Evolutionary conservation across 2,797 vertebrate genomes (phyloP).

Genomic region (Myiotriccus ornatus): DNA sequence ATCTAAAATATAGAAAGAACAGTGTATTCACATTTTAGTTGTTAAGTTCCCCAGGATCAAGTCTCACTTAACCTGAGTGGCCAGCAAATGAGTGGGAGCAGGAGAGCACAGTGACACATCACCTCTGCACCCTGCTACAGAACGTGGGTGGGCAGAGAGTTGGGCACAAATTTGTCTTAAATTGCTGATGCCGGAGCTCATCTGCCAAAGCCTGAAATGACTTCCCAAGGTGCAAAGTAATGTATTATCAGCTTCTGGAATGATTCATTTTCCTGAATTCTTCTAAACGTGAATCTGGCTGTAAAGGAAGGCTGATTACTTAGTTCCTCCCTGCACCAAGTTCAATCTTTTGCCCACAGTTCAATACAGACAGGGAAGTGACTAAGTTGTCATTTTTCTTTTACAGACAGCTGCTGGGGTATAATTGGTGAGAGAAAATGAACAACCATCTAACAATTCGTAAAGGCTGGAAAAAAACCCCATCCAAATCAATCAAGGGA

Average conservation of each 20-base stretch:
- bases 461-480: neutral
- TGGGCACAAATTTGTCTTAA: neutral
- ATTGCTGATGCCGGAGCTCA: constrained; percentile 13
- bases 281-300: constrained; percentile 31
- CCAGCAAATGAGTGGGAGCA: neutral
- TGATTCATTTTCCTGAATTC: constrained; percentile 54
- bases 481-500: neutral
- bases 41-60: neutral
- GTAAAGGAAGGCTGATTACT: constrained; percentile 57
- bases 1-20: neutral
- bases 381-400: constrained; percentile 46
- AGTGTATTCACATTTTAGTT: neutral
- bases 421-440: constrained; percentile 43
- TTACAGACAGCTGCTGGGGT: constrained; percentile 15
- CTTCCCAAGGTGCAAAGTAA: constrained; percentile 40
- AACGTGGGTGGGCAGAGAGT: neutral
- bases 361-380: constrained; percentile 41
- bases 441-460: neutral
- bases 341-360: constrained; percentile 49
- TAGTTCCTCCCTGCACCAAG: constrained; percentile 48
- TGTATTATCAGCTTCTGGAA: constrained; percentile 26
- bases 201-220: constrained; percentile 14
- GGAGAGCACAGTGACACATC: neutral
- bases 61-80: neutral
- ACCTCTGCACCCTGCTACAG: neutral